Base-by-base conservation (phyloP, 2,888 invertebrate genomes). In the Stenchaetothrips biformis region DNA sequence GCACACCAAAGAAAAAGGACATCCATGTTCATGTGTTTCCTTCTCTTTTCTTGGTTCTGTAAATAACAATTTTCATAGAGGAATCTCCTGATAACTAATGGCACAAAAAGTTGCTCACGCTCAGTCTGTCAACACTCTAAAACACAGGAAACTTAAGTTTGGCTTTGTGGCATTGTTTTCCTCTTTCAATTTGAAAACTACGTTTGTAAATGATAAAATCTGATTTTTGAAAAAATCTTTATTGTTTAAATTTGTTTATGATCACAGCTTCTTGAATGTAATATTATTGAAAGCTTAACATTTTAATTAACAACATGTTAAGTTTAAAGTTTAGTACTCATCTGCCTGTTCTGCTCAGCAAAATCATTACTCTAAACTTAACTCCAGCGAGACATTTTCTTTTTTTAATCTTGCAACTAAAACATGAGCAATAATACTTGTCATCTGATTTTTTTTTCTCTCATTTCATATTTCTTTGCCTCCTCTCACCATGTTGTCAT, bases 281-380 rank as follows among this genome's bases (percentile, higher is more conserved):
- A 53, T 18, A 53, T 18, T 11, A 53, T 53, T 18, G 18, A 18
- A 53, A 53, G 53, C 53, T 53, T 53, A 53, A 53, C 37, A 37
- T 37, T 37, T 37, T 37, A 37, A 37, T 37, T 37, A 37, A 37
- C 18, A 18, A 53, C 16, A 53, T 53, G 4, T 53, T 53, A 11
- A 53, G 18, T 53, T 53, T 13, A 53, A 53, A 53, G 53, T 13
- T 11, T 53, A 53, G 53, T 16, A 53, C 18, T 4, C 53, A 53
- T 18, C 53, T 53, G 53, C 53, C 53, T 53, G 53, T 18, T 13
- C 59, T 13, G 67, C 67, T 74, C 67, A 21, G 21, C 25, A 74
- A 74, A 74, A 25, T 74, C 25, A 25, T 74, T 53, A 16, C 67
- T 21, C 67, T 74, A 74, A 21, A 74, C 53, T 74, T 74, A 74